A percentile compares a stretch with the other conserved stretches of the same genome.
These are phyloP conservation scores for Monopterus albus DNA, from an alignment of 2,113 vertebrate species.

Conservation along the genomic window DNA sequence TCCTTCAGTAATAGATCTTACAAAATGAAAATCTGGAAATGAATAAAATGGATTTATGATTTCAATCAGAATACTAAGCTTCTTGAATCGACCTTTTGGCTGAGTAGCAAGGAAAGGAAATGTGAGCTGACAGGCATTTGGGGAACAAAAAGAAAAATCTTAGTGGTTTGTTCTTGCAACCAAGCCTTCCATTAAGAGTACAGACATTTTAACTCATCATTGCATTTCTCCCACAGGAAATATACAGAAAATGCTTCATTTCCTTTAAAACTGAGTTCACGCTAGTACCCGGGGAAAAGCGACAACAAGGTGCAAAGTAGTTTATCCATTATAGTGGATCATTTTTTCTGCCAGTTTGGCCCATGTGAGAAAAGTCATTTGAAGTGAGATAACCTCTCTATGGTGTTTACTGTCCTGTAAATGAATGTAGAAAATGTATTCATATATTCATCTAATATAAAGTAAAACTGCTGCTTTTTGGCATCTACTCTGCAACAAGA, in stretches of 20 bases:
- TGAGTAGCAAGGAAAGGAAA: conserved; percentile 32
- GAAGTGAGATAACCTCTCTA: conserved; percentile 9
- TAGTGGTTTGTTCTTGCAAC: conserved; percentile 43
- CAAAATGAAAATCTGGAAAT: conserved; percentile 63
- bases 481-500: background rate
- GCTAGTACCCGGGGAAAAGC: conserved; percentile 57
- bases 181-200: conserved; percentile 62
- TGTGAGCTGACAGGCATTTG: conserved; percentile 38
- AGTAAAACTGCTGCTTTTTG: too few relatives aligned
- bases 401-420: background rate
- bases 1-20: conserved; percentile 42
- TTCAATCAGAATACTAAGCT: conserved; percentile 58
- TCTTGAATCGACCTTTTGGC: conserved; percentile 48
- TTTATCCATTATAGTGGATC: conserved; percentile 64
- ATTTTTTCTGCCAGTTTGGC: conserved; percentile 55
- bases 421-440: too few relatives aligned
- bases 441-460: too few relatives aligned
- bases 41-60: conserved; percentile 66
- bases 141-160: conserved; percentile 5
- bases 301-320: conserved; percentile 76
- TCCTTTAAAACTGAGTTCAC: conserved; percentile 66
- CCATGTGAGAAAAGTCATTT: conserved; percentile 60
- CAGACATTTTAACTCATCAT: conserved; percentile 71
- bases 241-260: conserved; percentile 52
- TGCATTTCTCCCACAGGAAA: conserved; percentile 45